Base-by-base conservation (phyloP, 2,888 invertebrate genomes). In the Nymphalis urticae region DNA sequence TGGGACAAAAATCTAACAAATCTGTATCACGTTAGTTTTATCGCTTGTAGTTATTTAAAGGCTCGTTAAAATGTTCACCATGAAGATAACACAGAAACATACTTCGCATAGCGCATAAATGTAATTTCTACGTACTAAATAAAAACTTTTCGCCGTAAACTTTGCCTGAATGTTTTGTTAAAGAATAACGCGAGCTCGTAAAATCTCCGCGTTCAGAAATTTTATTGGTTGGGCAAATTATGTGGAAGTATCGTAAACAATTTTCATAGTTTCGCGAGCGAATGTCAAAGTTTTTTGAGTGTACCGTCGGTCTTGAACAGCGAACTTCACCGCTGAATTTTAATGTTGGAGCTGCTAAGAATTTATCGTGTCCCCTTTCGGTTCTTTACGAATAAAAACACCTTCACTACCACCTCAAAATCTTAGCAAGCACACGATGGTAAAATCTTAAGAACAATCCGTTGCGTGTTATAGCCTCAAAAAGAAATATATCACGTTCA, bases 291-390 rank as follows among this genome's bases (percentile, higher is more conserved):
- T 67, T 69, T 56, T 61, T 56, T 10, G 47, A 66, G 21, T 27
- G 27, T 51, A 16, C 19, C 47, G 50, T 42, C 54, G 54, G 48
- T 60, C 32, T 47, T 51, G 62, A 47, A 61, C 19, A 58, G n/a
- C 27, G 60, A 74, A 74, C 70, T 72, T 74, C 65, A 24, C 64
- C 68, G 65, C 53, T 71, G 73, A 75, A 72, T 72, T 72, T 73
- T 73, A 72, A 72, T 69, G 69, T 61, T 59, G 60, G 42, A 54
- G 50, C 48, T 50, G 48, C 54, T 47, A 61, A 66, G 54, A 66
- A 61, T 61, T 61, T 54, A 48, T 54, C 64, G 64, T 61, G 61
- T 54, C 61, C 47, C 47, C 60, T 53, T 60, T 66, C 42, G 42
- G 36, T 51, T 50, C 59, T 60, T 47, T 53, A 64, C 47, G 48